These are phyloP conservation scores for Macaca mulatta DNA, from an alignment of 2,113 vertebrate species.

Conservation along the genomic window DNA sequence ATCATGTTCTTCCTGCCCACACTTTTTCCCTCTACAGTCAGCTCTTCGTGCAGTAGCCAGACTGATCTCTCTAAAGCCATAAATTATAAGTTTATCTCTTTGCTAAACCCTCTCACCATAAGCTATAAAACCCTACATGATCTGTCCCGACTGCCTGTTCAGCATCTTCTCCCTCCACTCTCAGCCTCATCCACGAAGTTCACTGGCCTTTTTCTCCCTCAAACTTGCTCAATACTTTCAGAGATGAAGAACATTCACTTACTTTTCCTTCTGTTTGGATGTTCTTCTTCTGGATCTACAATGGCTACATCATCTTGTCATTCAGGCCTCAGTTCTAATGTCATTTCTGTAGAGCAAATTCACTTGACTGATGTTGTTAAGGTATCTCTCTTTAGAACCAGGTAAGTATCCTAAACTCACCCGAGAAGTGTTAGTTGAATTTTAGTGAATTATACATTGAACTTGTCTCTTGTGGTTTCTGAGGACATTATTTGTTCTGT, in stretches of 20 bases:
- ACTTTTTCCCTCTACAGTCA: neutral
- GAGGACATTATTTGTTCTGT: neutral
- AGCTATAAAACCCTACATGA: neutral
- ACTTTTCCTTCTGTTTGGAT: neutral
- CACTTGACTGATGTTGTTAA: neutral
- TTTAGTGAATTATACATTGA: constrained; percentile 2
- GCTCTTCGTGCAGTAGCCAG: neutral
- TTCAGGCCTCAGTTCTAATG: neutral
- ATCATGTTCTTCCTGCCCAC: neutral
- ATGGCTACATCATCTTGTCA: neutral
- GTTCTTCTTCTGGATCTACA: neutral
- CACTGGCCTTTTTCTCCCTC: neutral
- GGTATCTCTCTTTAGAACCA: neutral
- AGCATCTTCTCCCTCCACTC: neutral
- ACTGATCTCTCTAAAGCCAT: neutral
- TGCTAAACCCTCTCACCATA: neutral
- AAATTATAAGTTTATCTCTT: neutral
- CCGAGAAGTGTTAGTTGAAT: neutral
- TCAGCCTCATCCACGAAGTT: neutral
- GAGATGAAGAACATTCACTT: neutral
- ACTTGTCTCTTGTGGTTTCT: neutral
- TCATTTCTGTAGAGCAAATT: neutral
- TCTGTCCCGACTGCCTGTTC: too few relatives aligned
- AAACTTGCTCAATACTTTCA: neutral
- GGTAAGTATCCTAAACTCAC: neutral